Evolutionary conservation across 2,888 invertebrate species (phyloP).

Genomic region (Agrilus mali): DNA sequence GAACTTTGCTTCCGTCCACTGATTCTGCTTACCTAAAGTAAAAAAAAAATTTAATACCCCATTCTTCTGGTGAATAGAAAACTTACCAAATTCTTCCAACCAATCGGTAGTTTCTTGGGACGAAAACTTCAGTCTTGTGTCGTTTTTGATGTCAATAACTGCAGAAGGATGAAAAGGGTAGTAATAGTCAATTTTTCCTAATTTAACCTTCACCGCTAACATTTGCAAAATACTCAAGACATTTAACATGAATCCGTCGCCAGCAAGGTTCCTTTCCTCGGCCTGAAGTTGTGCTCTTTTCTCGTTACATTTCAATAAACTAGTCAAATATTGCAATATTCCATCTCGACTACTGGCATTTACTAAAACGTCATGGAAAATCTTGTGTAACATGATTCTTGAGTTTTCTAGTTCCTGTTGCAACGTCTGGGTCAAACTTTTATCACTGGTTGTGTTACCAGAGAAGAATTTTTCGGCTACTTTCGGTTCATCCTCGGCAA

Average conservation of each 20-base stretch:
- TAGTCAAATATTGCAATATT: constrained; percentile 67
- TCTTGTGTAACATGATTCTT: constrained; percentile 62
- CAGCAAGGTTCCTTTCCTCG: constrained; percentile 75
- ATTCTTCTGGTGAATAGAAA: not conserved
- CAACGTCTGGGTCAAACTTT: constrained; percentile 54
- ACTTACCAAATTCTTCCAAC: constrained; percentile 52
- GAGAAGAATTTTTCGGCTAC: constrained; percentile 66
- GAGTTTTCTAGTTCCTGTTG: constrained; percentile 72
- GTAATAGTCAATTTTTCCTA: constrained; percentile 78
- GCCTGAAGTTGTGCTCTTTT: constrained; percentile 83
- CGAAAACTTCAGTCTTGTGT: constrained; percentile 73
- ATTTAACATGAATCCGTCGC: constrained; percentile 94
- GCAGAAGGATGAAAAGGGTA: constrained; percentile 80
- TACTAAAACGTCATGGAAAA: constrained; percentile 72
- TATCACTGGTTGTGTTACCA: constrained; percentile 43
- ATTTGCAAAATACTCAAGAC: constrained; percentile 81
- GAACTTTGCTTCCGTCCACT: constrained; percentile 76
- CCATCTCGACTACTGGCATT: constrained; percentile 69
- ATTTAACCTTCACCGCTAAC: constrained; percentile 76
- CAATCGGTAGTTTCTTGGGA: constrained; percentile 71
- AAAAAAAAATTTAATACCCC: constrained; percentile 3
- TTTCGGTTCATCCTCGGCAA: constrained; percentile 85
- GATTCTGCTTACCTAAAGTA: constrained; percentile 39
- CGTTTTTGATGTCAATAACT: constrained; percentile 59
- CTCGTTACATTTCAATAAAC: constrained; percentile 67